Evolutionary conservation across 2,888 invertebrate species (phyloP), one percentile per base, ranked within the genome.

Genomic region (Gisinianus flammeolus): DNA sequence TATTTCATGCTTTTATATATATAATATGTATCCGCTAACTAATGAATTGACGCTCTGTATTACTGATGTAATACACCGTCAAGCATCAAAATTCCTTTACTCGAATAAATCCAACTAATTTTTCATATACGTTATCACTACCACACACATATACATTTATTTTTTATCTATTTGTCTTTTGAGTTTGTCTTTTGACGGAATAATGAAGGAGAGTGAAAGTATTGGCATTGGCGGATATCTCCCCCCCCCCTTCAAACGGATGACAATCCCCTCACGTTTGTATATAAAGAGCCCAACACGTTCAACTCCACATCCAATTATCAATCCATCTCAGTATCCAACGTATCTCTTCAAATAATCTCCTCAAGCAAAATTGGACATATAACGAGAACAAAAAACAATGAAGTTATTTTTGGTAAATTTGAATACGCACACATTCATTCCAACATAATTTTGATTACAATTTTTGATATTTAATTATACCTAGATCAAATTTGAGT

Each of bases 321-420:
- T 35, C 35, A 35, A 5, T 8, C 22, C 26, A 62, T 26, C 62
- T 62, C 62, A 56, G 16, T 4, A n/a, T 24, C 24, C 8, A 24
- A 19, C 62, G 12, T 8, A 35, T 8, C 24, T 62, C 26, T 6
- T 24, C 62, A 62, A 62, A 8, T 22, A 26, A 24, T 26, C n/a
- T n/a, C 4, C 4, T 56, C n/a, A n/a, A 56, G 26, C 24, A n/a
- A n/a, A n/a, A 10, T 5, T 62, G 10, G 62, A 62, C 2, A 35
- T 35, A 35, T 8, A 62, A 62, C 62, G 26, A 62, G 24, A 24
- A 10, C 8, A 22, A 24, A 22, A 19, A 35, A 74, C 31, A 26
- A 76, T 76, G 76, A 76, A 76, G 33, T 35, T 76, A 12, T 31
- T 76, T 62, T 62, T 76, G 76, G 76, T 76, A 76, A 76, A 6